Evolutionary conservation across 1,140 invertebrate species (phyloP), one percentile per base, ranked within the genome.

Genomic region (Cheumatopsyche charites): DNA sequence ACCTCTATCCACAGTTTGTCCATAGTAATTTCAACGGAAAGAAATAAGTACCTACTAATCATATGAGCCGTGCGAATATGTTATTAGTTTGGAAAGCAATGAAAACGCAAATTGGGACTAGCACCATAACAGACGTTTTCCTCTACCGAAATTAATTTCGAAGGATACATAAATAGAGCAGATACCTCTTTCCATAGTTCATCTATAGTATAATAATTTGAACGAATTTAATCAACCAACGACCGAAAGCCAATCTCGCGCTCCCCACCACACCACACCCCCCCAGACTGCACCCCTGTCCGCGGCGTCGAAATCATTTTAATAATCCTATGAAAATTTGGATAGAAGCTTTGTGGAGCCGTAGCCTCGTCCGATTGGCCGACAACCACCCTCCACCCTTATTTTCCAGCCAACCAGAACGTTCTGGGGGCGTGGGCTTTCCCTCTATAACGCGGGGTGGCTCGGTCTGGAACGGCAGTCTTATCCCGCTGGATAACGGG

Each of bases 361-460:
- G n/a, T n/a, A n/a, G 1, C 25, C 19, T 67, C 62, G 58, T 75
- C 63, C 73, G 67, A 84, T 84, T 84, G 83, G 82, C 75, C 74
- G 77, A 75, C 74, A 75, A 71, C 79, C 79, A 71, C 81, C 80
- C 79, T 81, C 82, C 81, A 81, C 79, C 76, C 65, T 62, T 42
- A 72, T 43, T 66, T 1, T 75, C 73, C 26, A 70, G 25, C 82
- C 82, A 84, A 84, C 83, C 79, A 67, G 72, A 67, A 41, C n/a
- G 71, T n/a, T 41, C 73, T 70, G 75, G 77, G 82, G 83, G 82
- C 81, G 82, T 82, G 83, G 82, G 77, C 77, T 77, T 76, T 78
- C 77, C 79, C 80, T 79, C 80, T 83, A 25, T 58, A 70, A 74
- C 65, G 29, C 55, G 62, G 52, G 71, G 52, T 55, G 29, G 29